Evolutionary conservation across 2,888 invertebrate genomes (phyloP).

Genomic region (Tiliacea aurago): DNA sequence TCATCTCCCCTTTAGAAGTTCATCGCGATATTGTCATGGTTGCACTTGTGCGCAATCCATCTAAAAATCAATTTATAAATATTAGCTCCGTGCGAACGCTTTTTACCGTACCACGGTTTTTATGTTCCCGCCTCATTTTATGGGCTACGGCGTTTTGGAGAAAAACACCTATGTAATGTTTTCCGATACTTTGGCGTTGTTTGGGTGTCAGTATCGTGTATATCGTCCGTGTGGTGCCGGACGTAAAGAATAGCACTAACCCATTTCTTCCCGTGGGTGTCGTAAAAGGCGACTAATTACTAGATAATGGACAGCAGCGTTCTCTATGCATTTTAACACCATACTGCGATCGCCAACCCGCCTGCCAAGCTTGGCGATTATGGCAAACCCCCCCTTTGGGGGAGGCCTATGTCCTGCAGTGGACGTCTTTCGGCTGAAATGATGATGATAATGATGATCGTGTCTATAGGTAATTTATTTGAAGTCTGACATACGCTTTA

Average conservation of each 20-base stretch:
- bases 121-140: constrained; percentile 39
- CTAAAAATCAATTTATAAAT: constrained; percentile 60
- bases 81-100: constrained; percentile 49
- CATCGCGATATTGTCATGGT: constrained; percentile 28
- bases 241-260: too few species aligned
- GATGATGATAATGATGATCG: too few species aligned
- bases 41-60: constrained; percentile 57
- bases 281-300: too few species aligned
- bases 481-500: not conserved
- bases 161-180: constrained; percentile 25
- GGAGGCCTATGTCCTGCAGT: too few species aligned
- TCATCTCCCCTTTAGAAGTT: constrained; percentile 21
- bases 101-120: constrained; percentile 24
- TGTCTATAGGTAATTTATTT: constrained; percentile 24
- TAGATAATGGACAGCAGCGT: too few species aligned
- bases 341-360: too few species aligned
- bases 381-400: too few species aligned
- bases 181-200: constrained; percentile 17
- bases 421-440: too few species aligned
- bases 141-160: constrained; percentile 26
- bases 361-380: too few species aligned
- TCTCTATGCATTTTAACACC: too few species aligned
- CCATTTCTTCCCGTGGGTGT: too few species aligned
- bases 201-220: constrained; percentile 6
- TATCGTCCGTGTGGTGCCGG: too few species aligned